Percentiles rank a stretch among this genome's conserved stretches.
Conservation (phyloP, 2,113 vertebrate genomes). For the Raja brachyura region DNA sequence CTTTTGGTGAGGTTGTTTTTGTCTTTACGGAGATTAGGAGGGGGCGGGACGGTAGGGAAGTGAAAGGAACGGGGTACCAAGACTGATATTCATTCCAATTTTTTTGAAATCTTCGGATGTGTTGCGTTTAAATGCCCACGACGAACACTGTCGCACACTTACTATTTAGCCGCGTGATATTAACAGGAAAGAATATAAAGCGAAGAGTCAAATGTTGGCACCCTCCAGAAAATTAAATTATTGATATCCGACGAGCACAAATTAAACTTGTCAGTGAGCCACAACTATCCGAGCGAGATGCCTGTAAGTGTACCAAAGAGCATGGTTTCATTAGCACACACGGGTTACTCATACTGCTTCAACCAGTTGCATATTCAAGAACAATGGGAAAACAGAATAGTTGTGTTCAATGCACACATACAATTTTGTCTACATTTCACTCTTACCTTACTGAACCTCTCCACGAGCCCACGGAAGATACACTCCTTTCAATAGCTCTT, state of each 20-base stretch:
- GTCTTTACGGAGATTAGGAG: no score
- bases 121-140: no score
- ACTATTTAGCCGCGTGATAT: not conserved
- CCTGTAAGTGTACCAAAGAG: not conserved
- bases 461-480: not conserved
- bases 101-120: not conserved
- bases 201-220: not conserved
- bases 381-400: not conserved
- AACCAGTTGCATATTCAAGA: not conserved
- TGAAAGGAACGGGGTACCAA: not conserved
- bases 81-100: not conserved
- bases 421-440: not conserved
- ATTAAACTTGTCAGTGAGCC: not conserved
- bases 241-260: not conserved
- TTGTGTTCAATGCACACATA: not conserved
- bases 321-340: not conserved
- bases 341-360: not conserved
- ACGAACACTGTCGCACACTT: not conserved
- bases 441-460: conserved; percentile 25
- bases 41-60: no score
- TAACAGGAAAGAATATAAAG: not conserved
- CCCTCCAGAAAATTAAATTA: not conserved
- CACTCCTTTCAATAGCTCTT: not conserved
- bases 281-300: conserved; percentile 2
- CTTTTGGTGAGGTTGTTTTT: not conserved